phyloP scores from a whole-genome alignment of 2,797 vertebrate genomes.

The Sebastes oblongus region DNA sequence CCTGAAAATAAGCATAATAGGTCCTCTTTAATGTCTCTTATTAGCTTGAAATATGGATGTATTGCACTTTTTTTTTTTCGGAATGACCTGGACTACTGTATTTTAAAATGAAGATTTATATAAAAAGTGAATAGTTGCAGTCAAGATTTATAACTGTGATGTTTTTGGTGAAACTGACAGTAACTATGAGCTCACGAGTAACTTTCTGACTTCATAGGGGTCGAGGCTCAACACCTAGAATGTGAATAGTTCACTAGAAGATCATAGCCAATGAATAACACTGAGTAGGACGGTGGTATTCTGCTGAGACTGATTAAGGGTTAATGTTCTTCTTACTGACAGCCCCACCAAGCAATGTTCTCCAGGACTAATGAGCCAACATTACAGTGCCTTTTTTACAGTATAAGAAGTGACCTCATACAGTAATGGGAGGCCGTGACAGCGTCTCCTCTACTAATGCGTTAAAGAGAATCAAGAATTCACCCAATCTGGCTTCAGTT shows the following conservation, averaged over 20 bases:
- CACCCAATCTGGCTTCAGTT: conserved; percentile 42
- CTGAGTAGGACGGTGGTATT: neutral
- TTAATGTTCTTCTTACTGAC: conserved; percentile 1
- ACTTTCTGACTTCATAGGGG: neutral
- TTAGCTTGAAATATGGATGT: neutral
- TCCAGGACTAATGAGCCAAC: neutral
- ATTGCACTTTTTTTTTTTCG: no score
- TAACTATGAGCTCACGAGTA: neutral
- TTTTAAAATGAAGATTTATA: neutral
- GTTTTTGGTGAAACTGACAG: neutral
- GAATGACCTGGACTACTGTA: neutral
- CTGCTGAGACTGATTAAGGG: no score
- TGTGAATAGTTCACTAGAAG: neutral
- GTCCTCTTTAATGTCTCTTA: neutral
- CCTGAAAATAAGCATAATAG: no score
- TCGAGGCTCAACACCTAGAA: no score
- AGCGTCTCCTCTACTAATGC: conserved; percentile 28
- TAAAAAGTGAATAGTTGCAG: neutral
- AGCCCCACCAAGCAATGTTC: conserved; percentile 2
- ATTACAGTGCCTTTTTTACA: neutral
- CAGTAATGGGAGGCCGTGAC: conserved; percentile 28
- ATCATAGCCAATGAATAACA: neutral
- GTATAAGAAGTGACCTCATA: conserved; percentile 35
- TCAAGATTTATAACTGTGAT: neutral
- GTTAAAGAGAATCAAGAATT: conserved; percentile 41